Evolutionary conservation across 92 coral and sea anemone genomes (phyloP).

Genomic region (Siderastrea radians): DNA sequence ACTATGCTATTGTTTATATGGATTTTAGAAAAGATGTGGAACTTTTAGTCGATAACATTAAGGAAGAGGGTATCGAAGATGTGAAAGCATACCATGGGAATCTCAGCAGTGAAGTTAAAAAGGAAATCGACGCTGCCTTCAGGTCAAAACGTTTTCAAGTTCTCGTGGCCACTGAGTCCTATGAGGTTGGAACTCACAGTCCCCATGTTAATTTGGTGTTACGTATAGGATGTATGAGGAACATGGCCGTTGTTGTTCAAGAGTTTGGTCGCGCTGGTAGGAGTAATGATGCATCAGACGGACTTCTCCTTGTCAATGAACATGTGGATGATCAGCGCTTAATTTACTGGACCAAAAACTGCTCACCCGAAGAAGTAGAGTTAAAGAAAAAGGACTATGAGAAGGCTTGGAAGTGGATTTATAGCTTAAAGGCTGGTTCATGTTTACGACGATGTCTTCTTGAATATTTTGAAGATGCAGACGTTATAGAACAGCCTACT

Average conservation of each 20-base stretch:
- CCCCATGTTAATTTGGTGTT: slow-evolving; percentile 53
- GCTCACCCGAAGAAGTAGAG: slow-evolving; percentile 17
- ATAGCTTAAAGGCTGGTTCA: slow-evolving; percentile 1
- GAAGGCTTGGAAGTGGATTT: slow-evolving; percentile 37
- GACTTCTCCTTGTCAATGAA: slow-evolving; percentile 17
- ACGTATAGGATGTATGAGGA: slow-evolving; percentile 50
- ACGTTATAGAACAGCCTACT: background rate
- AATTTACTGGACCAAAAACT: slow-evolving; percentile 34
- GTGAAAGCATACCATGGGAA: slow-evolving; percentile 58
- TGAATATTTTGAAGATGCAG: slow-evolving; percentile 31
- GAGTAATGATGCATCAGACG: background rate
- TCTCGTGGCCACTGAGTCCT: slow-evolving; percentile 60
- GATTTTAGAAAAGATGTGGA: slow-evolving; percentile 54
- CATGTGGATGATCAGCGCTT: slow-evolving; percentile 43
- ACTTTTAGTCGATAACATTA: slow-evolving; percentile 19
- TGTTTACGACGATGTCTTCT: slow-evolving; percentile 23
- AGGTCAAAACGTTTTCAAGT: slow-evolving; percentile 40
- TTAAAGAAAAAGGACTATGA: slow-evolving; percentile 1
- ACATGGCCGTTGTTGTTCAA: slow-evolving; percentile 37
- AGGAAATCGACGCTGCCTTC: slow-evolving; percentile 28
- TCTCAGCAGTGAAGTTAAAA: slow-evolving; percentile 30
- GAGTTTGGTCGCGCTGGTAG: slow-evolving; percentile 59
- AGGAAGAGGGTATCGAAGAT: slow-evolving; percentile 26
- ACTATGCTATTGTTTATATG: slow-evolving; percentile 57
- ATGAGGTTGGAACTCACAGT: slow-evolving; percentile 58